These are phyloP conservation scores for Pollimyrus isidori DNA, from an alignment of 2,113 vertebrate genomes.

Conservation along the genomic window DNA sequence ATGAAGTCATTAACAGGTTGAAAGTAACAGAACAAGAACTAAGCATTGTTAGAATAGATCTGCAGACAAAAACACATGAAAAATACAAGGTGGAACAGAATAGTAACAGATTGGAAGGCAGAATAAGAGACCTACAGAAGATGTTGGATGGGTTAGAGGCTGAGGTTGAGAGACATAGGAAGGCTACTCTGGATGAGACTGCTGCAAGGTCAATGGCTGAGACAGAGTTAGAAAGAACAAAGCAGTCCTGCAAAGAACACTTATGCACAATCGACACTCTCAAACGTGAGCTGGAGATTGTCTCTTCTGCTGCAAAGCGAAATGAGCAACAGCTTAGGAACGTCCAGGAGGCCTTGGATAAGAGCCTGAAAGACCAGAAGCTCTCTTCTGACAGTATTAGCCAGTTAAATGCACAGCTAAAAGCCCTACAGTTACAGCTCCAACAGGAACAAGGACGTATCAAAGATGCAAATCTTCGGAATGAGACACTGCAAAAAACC, in stretches of 20 bases:
- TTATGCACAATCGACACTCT: constrained; percentile 73
- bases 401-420: constrained; percentile 63
- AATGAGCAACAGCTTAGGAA: constrained; percentile 59
- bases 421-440: constrained; percentile 46
- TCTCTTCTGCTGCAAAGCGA: constrained; percentile 62
- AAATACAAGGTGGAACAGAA: constrained; percentile 73
- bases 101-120: constrained; percentile 66
- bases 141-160: constrained; percentile 71
- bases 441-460: constrained; percentile 69
- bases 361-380: constrained; percentile 76
- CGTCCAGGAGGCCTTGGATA: constrained; percentile 76
- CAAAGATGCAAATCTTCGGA: constrained; percentile 76
- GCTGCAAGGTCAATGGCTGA: constrained; percentile 77
- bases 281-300: constrained; percentile 74
- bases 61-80: constrained; percentile 74
- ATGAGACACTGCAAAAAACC: constrained; percentile 80
- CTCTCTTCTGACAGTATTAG: constrained; percentile 68
- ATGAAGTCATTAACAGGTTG: constrained; percentile 74
- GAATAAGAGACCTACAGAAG: constrained; percentile 72
- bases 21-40: constrained; percentile 79
- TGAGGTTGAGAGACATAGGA: constrained; percentile 74
- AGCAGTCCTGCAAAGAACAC: constrained; percentile 50
- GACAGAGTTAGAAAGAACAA: constrained; percentile 75
- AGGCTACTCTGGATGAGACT: constrained; percentile 68
- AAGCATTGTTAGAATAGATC: constrained; percentile 68